Evolutionary conservation across 2,113 vertebrate genomes (phyloP).

Genomic region (Neolamprologus brichardi): DNA sequence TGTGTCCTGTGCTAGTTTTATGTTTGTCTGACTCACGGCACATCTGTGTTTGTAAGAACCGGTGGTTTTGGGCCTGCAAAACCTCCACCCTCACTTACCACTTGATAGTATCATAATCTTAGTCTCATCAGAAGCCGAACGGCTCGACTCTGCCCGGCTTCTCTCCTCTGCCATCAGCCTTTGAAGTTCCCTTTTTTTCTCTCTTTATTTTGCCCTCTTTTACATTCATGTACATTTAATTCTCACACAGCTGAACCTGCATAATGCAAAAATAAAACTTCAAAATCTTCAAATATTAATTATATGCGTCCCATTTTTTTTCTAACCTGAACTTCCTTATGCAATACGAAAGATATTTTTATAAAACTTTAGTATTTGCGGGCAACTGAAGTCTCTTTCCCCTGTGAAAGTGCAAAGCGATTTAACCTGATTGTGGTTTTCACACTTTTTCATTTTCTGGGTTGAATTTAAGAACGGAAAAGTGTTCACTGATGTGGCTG

Average conservation of each 20-base stretch:
- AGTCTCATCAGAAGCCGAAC: slow-evolving; percentile 53
- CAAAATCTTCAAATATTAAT: background rate
- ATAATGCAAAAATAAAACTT: background rate
- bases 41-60: slow-evolving; percentile 60
- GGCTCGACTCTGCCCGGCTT: background rate
- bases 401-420: slow-evolving; percentile 4
- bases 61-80: slow-evolving; percentile 74
- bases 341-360: background rate
- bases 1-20: slow-evolving; percentile 40
- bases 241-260: background rate
- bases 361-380: background rate
- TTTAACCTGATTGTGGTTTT: slow-evolving; percentile 59
- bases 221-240: background rate
- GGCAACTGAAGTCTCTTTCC: background rate
- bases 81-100: slow-evolving; percentile 78
- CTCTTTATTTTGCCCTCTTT: background rate
- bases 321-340: background rate
- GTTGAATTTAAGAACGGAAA: slow-evolving; percentile 23
- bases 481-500: slow-evolving; percentile 8
- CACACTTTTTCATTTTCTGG: slow-evolving; percentile 42
- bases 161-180: background rate
- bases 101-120: slow-evolving; percentile 72
- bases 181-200: background rate
- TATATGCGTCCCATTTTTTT: accelerated
- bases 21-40: slow-evolving; percentile 53